phyloP scores from a whole-genome alignment of 2,888 invertebrate species.

The Sminthurides aquaticus region DNA sequence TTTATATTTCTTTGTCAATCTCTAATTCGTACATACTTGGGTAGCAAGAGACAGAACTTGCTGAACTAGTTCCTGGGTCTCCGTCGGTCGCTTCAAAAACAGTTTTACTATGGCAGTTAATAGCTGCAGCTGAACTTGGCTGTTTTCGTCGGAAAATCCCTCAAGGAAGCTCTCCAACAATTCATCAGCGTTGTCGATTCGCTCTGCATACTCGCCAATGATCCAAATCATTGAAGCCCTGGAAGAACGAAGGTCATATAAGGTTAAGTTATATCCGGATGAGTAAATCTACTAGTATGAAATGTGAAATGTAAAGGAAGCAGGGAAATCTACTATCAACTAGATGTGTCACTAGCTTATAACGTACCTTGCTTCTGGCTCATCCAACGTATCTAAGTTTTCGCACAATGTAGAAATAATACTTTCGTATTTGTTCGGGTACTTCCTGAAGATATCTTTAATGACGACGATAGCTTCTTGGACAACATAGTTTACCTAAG shows the following conservation, averaged over 20 bases:
- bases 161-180: constrained; percentile 95
- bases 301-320: no score
- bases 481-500: constrained; percentile 86
- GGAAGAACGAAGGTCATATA: no score
- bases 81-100: constrained; percentile 94
- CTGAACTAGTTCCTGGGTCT: constrained; percentile 97
- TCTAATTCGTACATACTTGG: constrained; percentile 47
- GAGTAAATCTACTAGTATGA: no score
- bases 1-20: constrained; percentile 1
- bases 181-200: constrained; percentile 99
- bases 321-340: no score
- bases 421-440: constrained; percentile 99
- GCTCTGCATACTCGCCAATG: constrained; percentile 94
- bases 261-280: no score
- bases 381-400: constrained; percentile 95
- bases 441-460: constrained; percentile 94
- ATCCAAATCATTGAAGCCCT: constrained; percentile 91
- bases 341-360: no score
- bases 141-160: constrained; percentile 94
- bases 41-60: constrained; percentile 56
- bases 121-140: constrained; percentile 81
- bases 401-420: constrained; percentile 98
- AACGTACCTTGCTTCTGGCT: constrained; percentile 74
- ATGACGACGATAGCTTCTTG: constrained; percentile 99
- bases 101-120: constrained; percentile 97